A percentile compares a stretch with the other conserved stretches of the same genome.
Evolutionary conservation across 2,797 vertebrate species (phyloP).

Genomic region (Rhodeus uyekii): DNA sequence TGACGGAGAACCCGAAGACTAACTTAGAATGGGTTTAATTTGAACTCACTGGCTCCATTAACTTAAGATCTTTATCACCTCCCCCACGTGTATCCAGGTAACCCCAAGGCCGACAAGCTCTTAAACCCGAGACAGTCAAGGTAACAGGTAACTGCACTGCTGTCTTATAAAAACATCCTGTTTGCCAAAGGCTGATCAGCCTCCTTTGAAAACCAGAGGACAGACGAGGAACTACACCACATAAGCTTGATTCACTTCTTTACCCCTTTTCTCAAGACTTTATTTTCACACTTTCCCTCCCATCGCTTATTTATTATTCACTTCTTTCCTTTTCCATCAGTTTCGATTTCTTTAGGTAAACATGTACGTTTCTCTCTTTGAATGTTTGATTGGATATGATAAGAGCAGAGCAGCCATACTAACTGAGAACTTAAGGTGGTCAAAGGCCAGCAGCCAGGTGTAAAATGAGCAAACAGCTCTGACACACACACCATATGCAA

Average conservation of each 20-base stretch:
- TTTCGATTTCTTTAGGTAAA: constrained; percentile 8
- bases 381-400: constrained; percentile 79
- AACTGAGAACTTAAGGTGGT: constrained; percentile 77
- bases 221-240: constrained; percentile 1
- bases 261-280: not conserved
- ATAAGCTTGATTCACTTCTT: not conserved
- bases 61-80: constrained; percentile 73
- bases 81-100: constrained; percentile 84
- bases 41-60: constrained; percentile 64
- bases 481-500: constrained; percentile 24
- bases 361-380: constrained; percentile 61
- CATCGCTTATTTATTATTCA: not conserved
- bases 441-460: constrained; percentile 74
- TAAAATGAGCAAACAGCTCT: constrained; percentile 50
- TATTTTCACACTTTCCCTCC: not conserved
- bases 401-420: constrained; percentile 70
- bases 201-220: constrained; percentile 51
- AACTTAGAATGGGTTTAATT: constrained; percentile 63
- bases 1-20: constrained; percentile 59
- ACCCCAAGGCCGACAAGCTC: constrained; percentile 82
- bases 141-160: constrained; percentile 81
- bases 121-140: constrained; percentile 84
- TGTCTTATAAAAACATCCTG: constrained; percentile 76
- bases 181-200: constrained; percentile 72
- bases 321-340: not conserved